Evolutionary conservation across 2,113 vertebrate genomes (phyloP).

Genomic region (Numida meleagris): DNA sequence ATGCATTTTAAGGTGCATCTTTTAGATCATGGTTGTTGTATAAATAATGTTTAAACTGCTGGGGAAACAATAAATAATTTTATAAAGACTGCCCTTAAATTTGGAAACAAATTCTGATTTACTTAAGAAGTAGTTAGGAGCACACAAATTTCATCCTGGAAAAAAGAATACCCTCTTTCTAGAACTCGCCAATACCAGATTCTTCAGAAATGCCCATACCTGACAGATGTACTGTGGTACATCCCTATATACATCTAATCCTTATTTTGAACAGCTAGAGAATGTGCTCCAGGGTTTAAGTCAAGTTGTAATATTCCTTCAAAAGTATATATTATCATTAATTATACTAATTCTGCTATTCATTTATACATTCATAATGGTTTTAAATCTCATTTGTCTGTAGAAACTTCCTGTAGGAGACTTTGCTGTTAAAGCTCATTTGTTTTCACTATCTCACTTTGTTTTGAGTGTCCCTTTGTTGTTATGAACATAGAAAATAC

Average conservation of each 20-base stretch:
- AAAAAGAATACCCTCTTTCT: neutral
- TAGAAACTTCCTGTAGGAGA: neutral
- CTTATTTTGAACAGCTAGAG: neutral
- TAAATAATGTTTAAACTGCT: neutral
- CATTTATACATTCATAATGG: rapidly evolving
- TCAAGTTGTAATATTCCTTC: neutral
- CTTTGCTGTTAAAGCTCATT: neutral
- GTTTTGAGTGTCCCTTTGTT: neutral
- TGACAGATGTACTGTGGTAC: neutral
- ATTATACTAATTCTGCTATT: neutral
- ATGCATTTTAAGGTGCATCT: neutral
- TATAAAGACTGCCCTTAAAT: neutral
- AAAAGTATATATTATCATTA: neutral
- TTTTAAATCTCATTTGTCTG: neutral
- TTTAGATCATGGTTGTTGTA: neutral
- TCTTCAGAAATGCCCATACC: neutral
- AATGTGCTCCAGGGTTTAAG: neutral
- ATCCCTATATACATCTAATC: neutral
- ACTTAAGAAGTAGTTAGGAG: neutral
- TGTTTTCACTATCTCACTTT: neutral
- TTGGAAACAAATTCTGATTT: neutral
- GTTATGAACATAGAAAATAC: neutral
- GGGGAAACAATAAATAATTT: neutral
- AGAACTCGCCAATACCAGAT: neutral
- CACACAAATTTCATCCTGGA: neutral